A percentile compares a stretch with the other conserved stretches of the same genome.
These are phyloP conservation scores for Platerodrilus igneus DNA, from an alignment of 2,888 invertebrate species.

Conservation along the genomic window DNA sequence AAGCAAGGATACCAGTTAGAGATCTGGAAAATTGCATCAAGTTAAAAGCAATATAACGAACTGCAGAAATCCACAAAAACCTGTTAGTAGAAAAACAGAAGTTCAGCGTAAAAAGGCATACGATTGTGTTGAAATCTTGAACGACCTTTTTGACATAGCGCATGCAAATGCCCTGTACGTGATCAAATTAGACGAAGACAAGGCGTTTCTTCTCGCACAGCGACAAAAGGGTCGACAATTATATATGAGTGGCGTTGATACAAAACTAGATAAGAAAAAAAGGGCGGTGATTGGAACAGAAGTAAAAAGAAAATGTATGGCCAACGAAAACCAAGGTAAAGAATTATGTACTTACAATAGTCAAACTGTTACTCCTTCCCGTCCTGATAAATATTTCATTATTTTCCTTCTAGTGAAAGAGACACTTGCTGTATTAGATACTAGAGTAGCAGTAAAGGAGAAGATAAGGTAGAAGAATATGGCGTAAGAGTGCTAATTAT, in stretches of 20 bases:
- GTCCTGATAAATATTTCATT: too few relatives aligned
- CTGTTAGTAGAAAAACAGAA: conserved; percentile 26
- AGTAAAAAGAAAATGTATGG: conserved; percentile 8
- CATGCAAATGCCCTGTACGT: conserved; percentile 20
- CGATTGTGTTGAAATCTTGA: conserved; percentile 28
- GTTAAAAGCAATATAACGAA: conserved; percentile 31
- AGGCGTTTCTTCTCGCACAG: conserved; percentile 30
- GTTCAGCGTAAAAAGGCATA: conserved; percentile 5
- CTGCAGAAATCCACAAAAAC: conserved; percentile 37
- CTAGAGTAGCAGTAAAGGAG: too few relatives aligned
- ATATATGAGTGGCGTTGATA: conserved; percentile 30
- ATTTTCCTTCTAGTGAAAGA: too few relatives aligned
- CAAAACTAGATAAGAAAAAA: conserved; percentile 32
- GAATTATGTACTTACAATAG: too few relatives aligned
- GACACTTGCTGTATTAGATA: too few relatives aligned
- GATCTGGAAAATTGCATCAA: conserved; percentile 23
- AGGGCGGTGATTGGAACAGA: conserved; percentile 9
- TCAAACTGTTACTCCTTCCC: too few relatives aligned
- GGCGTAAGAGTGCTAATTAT: too few relatives aligned
- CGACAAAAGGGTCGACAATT: conserved; percentile 33
- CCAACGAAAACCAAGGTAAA: too few relatives aligned
- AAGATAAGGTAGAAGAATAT: too few relatives aligned
- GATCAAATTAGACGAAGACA: conserved; percentile 34
- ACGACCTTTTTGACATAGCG: conserved; percentile 26
- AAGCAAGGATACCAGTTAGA: conserved; percentile 32